Evolutionary conservation across 2,888 invertebrate genomes (phyloP).

Genomic region (Ochlodes sylvanus): DNA sequence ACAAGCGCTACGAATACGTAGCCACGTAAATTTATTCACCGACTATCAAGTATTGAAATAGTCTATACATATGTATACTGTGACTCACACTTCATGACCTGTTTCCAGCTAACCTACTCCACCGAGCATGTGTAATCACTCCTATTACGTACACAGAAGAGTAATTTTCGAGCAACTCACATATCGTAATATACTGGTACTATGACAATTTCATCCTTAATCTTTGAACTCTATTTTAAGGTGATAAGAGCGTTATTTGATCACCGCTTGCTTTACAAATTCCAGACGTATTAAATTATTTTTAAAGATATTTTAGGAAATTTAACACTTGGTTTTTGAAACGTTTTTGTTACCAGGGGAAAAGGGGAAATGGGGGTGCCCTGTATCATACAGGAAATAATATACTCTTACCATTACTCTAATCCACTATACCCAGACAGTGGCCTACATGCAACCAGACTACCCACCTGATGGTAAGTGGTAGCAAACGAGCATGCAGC

Average conservation of each 20-base stretch:
- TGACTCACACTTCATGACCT: conserved; percentile 7
- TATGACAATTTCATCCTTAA: conserved; percentile 9
- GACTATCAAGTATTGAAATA: conserved; percentile 3
- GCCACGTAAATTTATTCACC: background rate
- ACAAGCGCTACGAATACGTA: no score
- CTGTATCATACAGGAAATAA: no score
- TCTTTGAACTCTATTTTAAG: conserved; percentile 8
- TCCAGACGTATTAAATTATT: background rate
- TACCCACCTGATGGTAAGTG: no score
- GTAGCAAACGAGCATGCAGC: no score
- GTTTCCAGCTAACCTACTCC: conserved; percentile 5
- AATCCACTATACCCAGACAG: no score
- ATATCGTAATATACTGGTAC: background rate
- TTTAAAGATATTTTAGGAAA: background rate
- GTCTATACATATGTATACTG: conserved; percentile 1
- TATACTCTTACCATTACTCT: no score
- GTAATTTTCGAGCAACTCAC: background rate
- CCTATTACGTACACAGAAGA: background rate
- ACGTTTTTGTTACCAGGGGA: no score
- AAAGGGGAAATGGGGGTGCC: no score
- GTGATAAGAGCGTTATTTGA: conserved; percentile 7
- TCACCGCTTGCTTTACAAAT: background rate
- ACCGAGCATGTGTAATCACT: background rate
- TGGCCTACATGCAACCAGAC: no score
- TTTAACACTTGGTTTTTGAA: no score